Evolutionary conservation across 2,888 invertebrate species (phyloP), one percentile per base, ranked within the genome.

Genomic region (Scaptomyza cyrtandrae): DNA sequence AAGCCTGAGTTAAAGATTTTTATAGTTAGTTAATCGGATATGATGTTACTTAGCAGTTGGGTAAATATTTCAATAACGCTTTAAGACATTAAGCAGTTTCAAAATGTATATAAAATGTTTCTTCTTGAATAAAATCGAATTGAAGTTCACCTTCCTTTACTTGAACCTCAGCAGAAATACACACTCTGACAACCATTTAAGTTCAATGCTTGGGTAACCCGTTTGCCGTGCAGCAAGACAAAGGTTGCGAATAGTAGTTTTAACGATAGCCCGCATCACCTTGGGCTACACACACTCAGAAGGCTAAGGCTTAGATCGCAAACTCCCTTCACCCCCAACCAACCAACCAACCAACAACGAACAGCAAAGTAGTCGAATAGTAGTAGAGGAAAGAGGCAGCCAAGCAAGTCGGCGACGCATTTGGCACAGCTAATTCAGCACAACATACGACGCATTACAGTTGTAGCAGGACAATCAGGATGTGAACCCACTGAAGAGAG

Each of bases 381-480:
- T 19, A 9, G 33, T n/a, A 16, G 16, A 16, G 49, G 33, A n/a
- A 35, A 27, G 16, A 33, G 27, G 65, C 67, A 59, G 62, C 56
- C 66, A 48, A 60, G 59, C 71, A 71, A 71, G 74, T 71, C 61
- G 75, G 43, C 71, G 58, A 72, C 64, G 71, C 71, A 77, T 77
- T 77, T 77, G 78, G 72, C 77, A 71, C 71, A 68, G 78, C 78
- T 78, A 78, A 78, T 78, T 73, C 78, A 70, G 76, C 59, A 64
- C 70, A 73, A 78, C 64, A 75, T 65, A 75, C 65, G 66, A 78
- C 68, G 71, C 73, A 74, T 76, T 73, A 73, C 59, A 64, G 63
- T 43, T 52, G 45, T 24, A 48, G 53, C 45, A 57, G 45, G 67
- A 67, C 69, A 65, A 58, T 33, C 64, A 67, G 65, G 58, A 48